These are phyloP conservation scores for Xylocopa sonorina DNA, from an alignment of 1,140 invertebrate species.

Conservation along the genomic window DNA sequence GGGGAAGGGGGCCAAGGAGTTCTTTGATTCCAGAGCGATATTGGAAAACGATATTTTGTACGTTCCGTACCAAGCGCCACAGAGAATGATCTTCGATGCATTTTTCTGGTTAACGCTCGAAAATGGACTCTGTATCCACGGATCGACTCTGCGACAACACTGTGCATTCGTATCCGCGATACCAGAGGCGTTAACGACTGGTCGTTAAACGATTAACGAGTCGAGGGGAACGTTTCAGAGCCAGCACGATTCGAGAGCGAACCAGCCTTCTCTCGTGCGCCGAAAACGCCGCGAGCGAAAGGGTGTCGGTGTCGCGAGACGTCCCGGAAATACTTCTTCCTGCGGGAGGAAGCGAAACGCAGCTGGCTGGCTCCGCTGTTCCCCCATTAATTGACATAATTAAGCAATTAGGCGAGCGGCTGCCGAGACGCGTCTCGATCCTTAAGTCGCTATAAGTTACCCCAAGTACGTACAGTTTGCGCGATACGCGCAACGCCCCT, in stretches of 20 bases:
- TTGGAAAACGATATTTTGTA: too few species aligned
- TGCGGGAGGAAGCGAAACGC: constrained; percentile 2
- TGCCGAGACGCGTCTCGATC: constrained; percentile 27
- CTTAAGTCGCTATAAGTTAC: constrained; percentile 55
- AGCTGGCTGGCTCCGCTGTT: constrained; percentile 1
- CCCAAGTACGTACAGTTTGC: constrained; percentile 66
- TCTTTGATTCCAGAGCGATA: not conserved
- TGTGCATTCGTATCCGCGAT: too few species aligned
- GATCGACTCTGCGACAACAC: too few species aligned
- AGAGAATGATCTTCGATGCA: too few species aligned
- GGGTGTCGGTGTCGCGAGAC: constrained; percentile 2
- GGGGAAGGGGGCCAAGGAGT: not conserved
- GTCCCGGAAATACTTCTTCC: constrained; percentile 3
- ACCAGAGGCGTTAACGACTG: too few species aligned
- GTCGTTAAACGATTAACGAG: not conserved
- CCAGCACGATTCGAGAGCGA: not conserved
- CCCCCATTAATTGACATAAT: constrained; percentile 62
- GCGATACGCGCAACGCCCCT: constrained; percentile 64
- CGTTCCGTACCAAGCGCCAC: too few species aligned
- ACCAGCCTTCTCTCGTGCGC: not conserved
- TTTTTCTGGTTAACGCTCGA: too few species aligned
- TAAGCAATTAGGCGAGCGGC: constrained; percentile 61
- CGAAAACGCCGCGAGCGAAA: not conserved
- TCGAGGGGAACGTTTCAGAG: too few species aligned
- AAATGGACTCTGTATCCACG: too few species aligned